A percentile compares a stretch with the other conserved stretches of the same genome.
phyloP scores from a whole-genome alignment of 64 coral and sea anemone genomes.

The Acropora yongei region DNA sequence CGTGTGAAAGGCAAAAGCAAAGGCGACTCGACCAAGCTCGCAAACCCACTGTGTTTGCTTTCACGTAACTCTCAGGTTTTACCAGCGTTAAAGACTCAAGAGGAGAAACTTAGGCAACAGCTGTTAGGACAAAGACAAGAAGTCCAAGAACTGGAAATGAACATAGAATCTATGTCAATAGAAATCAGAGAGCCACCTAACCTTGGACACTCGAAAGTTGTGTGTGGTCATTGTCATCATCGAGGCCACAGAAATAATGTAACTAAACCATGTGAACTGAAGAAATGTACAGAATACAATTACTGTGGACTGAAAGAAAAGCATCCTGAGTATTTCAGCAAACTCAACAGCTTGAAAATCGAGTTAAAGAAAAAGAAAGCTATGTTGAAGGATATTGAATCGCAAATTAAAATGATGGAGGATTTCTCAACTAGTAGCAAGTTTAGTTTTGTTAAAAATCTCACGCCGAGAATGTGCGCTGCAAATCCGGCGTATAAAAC shows the following conservation, averaged over 20 bases:
- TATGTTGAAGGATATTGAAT: slow-evolving; percentile 40
- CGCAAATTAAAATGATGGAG: slow-evolving; percentile 39
- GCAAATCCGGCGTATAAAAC: slow-evolving; percentile 28
- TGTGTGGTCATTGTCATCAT: slow-evolving; percentile 48
- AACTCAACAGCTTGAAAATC: not conserved
- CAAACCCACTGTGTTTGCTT: slow-evolving; percentile 3
- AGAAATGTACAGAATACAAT: slow-evolving; percentile 46
- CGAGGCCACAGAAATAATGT: slow-evolving; percentile 39
- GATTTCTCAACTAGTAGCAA: slow-evolving; percentile 26
- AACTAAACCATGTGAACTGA: slow-evolving; percentile 38
- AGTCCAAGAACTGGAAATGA: slow-evolving; percentile 18
- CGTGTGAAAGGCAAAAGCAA: not conserved
- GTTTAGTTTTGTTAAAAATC: slow-evolving; percentile 21
- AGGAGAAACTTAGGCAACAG: slow-evolving; percentile 7
- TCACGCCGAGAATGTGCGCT: slow-evolving; percentile 15
- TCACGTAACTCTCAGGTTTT: not conserved
- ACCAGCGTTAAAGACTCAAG: not conserved
- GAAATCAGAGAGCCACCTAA: slow-evolving; percentile 14
- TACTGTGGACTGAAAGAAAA: slow-evolving; percentile 56
- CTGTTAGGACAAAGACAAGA: not conserved
- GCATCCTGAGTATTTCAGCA: slow-evolving; percentile 21
- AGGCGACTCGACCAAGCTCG: not conserved
- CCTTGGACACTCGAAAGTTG: slow-evolving; percentile 18
- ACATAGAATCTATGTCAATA: slow-evolving; percentile 53
- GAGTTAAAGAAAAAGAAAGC: slow-evolving; percentile 1